Evolutionary conservation across 2,113 vertebrate genomes (phyloP).

Genomic region (Charina bottae): DNA sequence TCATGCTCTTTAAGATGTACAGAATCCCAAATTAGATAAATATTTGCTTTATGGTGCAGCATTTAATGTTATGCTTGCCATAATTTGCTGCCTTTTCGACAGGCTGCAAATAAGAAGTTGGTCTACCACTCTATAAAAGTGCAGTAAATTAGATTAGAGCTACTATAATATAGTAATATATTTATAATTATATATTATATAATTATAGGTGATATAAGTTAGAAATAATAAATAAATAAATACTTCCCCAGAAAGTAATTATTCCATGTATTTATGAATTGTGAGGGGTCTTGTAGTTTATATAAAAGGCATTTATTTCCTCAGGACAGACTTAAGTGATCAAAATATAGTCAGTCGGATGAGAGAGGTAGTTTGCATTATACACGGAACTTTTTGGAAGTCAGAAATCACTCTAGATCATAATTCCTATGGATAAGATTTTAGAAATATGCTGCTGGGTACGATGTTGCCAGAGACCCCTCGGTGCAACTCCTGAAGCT

Average conservation of each 20-base stretch:
- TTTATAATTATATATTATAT: too few species aligned
- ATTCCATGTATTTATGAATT: constrained; percentile 55
- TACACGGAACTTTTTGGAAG: neutral
- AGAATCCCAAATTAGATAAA: constrained; percentile 58
- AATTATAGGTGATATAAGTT: too few species aligned
- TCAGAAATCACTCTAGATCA: neutral
- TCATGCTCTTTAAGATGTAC: constrained; percentile 49
- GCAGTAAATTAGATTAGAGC: constrained; percentile 55
- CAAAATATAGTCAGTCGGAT: neutral
- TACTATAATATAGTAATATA: too few species aligned
- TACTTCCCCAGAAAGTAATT: constrained; percentile 51
- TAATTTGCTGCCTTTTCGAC: constrained; percentile 50
- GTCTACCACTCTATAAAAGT: constrained; percentile 57
- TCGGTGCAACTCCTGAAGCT: too few species aligned
- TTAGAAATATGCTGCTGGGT: neutral
- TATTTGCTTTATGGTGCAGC: constrained; percentile 54
- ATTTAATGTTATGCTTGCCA: constrained; percentile 43
- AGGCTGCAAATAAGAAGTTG: constrained; percentile 51
- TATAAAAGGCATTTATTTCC: constrained; percentile 19
- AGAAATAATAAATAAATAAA: too few species aligned
- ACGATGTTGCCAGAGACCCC: neutral
- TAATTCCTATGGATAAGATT: neutral
- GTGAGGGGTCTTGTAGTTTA: constrained; percentile 23
- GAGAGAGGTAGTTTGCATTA: neutral
- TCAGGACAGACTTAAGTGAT: constrained; percentile 13